A percentile compares a stretch with the other conserved stretches of the same genome.
Evolutionary conservation across 1,140 invertebrate species (phyloP).

Genomic region (Anadara kagoshimensis): DNA sequence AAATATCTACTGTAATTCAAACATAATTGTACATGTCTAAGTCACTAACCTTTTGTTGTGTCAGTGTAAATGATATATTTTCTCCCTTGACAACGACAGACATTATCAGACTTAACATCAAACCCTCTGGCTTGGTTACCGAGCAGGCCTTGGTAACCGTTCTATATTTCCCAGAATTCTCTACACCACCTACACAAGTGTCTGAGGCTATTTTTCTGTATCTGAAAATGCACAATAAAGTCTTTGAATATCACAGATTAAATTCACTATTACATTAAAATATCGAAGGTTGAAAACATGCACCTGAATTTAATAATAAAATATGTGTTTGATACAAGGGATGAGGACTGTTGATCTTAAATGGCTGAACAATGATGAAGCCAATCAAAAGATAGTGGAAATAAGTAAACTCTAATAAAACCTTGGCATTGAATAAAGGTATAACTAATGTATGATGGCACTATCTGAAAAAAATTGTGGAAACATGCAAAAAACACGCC

Average conservation of each 20-base stretch:
- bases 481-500: too few species aligned
- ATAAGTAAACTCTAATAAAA: too few species aligned
- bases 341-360: too few species aligned
- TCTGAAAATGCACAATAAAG: slow-evolving; percentile 31
- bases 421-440: too few species aligned
- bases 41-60: slow-evolving; percentile 28
- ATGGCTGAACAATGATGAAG: too few species aligned
- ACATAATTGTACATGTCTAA: neutral
- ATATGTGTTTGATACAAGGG: too few species aligned
- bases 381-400: too few species aligned
- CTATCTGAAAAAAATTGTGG: too few species aligned
- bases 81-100: slow-evolving; percentile 13
- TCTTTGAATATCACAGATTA: neutral
- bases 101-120: slow-evolving; percentile 22
- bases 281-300: too few species aligned
- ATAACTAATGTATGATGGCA: too few species aligned
- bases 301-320: too few species aligned
- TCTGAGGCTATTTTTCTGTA: slow-evolving; percentile 88
- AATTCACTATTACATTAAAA: neutral
- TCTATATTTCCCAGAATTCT: slow-evolving; percentile 79
- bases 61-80: slow-evolving; percentile 16
- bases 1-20: neutral
- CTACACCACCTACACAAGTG: slow-evolving; percentile 80
- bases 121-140: slow-evolving; percentile 48
- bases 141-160: slow-evolving; percentile 79